Base-by-base conservation (phyloP, 1,140 invertebrate genomes). In the Acyrthosiphon pisum region DNA sequence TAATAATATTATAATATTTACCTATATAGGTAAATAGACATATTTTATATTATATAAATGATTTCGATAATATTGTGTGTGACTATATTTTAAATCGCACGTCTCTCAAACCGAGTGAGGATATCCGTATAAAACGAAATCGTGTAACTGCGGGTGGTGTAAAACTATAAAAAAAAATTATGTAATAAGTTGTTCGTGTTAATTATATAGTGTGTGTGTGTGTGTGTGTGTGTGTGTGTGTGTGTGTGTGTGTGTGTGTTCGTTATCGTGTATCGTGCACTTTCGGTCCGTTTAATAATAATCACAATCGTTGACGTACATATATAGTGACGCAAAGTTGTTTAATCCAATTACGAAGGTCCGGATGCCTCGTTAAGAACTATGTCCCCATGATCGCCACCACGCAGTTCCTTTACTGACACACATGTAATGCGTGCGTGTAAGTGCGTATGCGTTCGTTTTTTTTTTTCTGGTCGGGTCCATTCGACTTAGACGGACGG, bases 261-360 rank as follows among this genome's bases (percentile, higher is more conserved):
- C n/a, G n/a, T 53, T 50, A 50, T 53, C 50, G 88, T n/a, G 30
- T 56, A 53, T 20, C 48, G 87, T 26, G 11, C 18, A 7, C 46
- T 22, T 30, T 86, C 35, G 46, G 35, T 89, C 35, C 88, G 50
- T 89, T 89, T 89, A 89, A 50, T 37, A 53, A 89, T n/a, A 53
- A 89, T 41, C 35, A 41, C 30, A 26, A 56, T 56, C n/a, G 46
- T 89, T 56, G 50, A 56, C 22, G 50, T 37, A 76, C 60, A 37
- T 18, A 50, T 18, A 50, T 53, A 37, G 48, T 9, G 87, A 26
- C 14, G 35, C n/a, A 56, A 26, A 22, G 88, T 56, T 41, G 50
- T 41, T 56, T 56, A 56, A 89, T 89, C 48, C 88, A 89, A 89
- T 56, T 89, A 89, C 50, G 22, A 20, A 20, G 88, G 88, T 53